Evolutionary conservation across 2,797 vertebrate genomes (phyloP), one percentile per base, ranked within the genome.

Genomic region (Phaenicophaeus curvirostris): DNA sequence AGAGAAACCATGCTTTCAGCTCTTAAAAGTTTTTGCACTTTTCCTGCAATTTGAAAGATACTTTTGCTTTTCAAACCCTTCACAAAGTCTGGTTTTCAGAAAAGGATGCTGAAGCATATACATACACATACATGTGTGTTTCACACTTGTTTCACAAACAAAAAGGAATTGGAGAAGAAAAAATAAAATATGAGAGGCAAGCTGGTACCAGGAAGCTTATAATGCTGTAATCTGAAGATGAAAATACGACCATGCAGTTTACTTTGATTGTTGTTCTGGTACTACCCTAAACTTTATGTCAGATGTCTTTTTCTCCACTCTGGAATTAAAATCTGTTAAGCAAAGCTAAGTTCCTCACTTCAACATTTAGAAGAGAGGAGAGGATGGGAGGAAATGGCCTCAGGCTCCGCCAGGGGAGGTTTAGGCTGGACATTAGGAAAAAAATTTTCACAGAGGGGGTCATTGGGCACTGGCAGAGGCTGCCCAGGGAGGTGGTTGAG

Each of bases 71-170:
- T 85, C 37, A 62, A 68, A 66, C 15, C 15, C 21, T 73, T 12
- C 39, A 54, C 8, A 58, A 82, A 81, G 28, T 58, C 13, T 27
- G 21, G 0, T 33, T 53, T 31, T 50, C 89, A 76, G 53, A 55
- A 85, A 48, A 67, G 13, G 7, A 14, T 53, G 8, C 17, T 19
- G 19, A 54, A 81, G 48, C 24, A 81, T 13, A 28, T 21, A 16
- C 31, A 53, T 12, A 37, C 0, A 0, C 6, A 3, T 73, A 9
- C 1, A 1, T 67, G 39, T 10, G 10, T 35, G 24, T 44, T 84
- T 62, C 2, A 0, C 28, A 8, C 21, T 77, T 54, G 27, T 72
- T 93, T 87, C 46, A 58, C 27, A 25, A 59, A 92, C 15, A 31
- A 13, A 84, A 69, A 55, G 19, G 23, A 91, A 73, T 51, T 62